These are phyloP conservation scores for Thalassophryne amazonica DNA, from an alignment of 2,797 vertebrate genomes.

Conservation along the genomic window DNA sequence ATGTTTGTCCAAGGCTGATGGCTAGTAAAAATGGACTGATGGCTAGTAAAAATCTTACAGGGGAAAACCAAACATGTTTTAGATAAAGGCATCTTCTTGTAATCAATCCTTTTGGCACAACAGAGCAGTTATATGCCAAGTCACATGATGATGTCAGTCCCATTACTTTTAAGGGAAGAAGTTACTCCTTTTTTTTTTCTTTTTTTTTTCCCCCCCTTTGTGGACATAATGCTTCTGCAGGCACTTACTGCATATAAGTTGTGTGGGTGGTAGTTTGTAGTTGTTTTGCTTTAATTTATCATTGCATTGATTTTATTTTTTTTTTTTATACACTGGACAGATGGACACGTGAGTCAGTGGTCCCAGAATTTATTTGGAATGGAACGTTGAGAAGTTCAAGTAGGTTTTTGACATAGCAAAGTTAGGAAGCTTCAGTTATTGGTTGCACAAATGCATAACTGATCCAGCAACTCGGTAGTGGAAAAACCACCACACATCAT, in stretches of 20 bases:
- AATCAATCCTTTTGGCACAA: neutral
- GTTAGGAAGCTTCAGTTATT: neutral
- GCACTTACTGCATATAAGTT: neutral
- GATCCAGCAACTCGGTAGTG: slow-evolving; percentile 7
- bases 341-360: neutral
- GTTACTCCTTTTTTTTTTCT: neutral
- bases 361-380: neutral
- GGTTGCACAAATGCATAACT: neutral
- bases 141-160: neutral
- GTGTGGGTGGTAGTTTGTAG: neutral
- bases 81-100: neutral
- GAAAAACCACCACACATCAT: neutral
- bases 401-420: slow-evolving; percentile 19
- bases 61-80: too few relatives aligned
- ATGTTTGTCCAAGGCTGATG: too few relatives aligned
- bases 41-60: too few relatives aligned
- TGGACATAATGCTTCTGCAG: neutral
- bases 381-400: neutral
- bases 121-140: neutral
- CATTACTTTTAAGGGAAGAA: neutral
- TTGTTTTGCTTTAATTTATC: slow-evolving; percentile 17
- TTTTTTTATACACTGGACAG: slow-evolving; percentile 24
- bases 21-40: too few relatives aligned
- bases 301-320: neutral
- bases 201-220: too few relatives aligned